Evolutionary conservation across 2,888 invertebrate genomes (phyloP), one percentile per base, ranked within the genome.

Genomic region (Habroteleia sp.): DNA sequence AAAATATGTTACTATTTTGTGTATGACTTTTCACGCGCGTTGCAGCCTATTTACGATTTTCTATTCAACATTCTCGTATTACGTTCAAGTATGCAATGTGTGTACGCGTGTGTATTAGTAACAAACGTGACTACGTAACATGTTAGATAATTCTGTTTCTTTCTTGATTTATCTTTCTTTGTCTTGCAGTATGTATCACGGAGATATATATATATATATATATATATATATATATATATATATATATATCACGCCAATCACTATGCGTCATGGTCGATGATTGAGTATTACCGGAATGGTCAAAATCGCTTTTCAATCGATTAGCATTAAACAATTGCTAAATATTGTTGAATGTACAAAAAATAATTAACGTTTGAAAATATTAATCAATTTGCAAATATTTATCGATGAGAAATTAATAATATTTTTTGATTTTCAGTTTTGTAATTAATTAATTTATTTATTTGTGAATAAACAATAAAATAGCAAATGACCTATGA

Each of bases 71-170:
- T 68, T 68, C 74, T 74, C 66, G 46, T 44, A 23, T 74, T 74
- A 68, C 69, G 63, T 56, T 68, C 58, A 56, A 68, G 50, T 58
- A 48, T 46, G 58, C 42, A 46, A 39, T 16, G 7, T 17, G 8
- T n/a, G 8, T 16, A n/a, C n/a, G 31, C 48, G 54, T 23, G 25
- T 56, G 48, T 56, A 42, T 44, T 37, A 37, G 56, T 74, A 63
- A 68, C 68, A 74, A 71, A 74, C 63, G 74, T 68, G 74, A 60
- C 62, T 74, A 58, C 69, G 74, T 74, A 74, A 74, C 52, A 42
- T 65, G 65, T 74, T 69, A 74, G 74, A 74, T 74, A 74, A 74
- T 69, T 74, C 63, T 56, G 11, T 58, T 74, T 74, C 69, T 69
- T 69, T 74, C 66, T 62, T 52, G 37, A 42, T 65, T 29, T 6